Conservation (phyloP, 2,113 vertebrate species). For the Murina feae region DNA sequence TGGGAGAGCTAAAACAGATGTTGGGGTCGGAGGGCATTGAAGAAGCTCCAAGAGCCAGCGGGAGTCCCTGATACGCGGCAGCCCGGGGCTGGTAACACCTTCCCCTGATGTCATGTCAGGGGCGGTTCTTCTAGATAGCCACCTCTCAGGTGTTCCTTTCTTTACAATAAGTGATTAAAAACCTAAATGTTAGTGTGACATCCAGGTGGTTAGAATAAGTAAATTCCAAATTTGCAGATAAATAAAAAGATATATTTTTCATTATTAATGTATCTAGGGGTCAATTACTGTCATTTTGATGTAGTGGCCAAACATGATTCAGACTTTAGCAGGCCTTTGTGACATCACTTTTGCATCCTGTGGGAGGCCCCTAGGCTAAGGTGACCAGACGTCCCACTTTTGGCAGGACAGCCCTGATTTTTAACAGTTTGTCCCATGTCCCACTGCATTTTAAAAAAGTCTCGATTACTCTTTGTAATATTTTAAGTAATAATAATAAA, state of each 20-base stretch:
- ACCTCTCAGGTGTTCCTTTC: not conserved
- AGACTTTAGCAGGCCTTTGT: rapidly evolving
- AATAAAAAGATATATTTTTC: not conserved
- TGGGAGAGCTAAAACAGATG: not conserved
- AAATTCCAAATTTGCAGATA: not conserved
- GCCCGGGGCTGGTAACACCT: not conserved
- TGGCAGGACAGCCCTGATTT: no score
- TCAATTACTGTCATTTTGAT: not conserved
- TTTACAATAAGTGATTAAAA: not conserved
- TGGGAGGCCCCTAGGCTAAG: rapidly evolving
- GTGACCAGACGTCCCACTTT: no score
- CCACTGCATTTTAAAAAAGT: no score
- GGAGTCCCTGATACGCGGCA: not conserved
- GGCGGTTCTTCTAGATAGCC: not conserved
- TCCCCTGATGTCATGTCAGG: not conserved
- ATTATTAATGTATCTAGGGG: not conserved
- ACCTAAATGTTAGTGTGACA: no score
- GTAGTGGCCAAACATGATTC: not conserved
- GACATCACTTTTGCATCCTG: not conserved
- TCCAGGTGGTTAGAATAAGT: no score
- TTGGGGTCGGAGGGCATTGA: rapidly evolving
- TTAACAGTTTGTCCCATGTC: no score
- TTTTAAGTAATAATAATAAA: no score
- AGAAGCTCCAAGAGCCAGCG: not conserved
- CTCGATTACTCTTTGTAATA: no score